phyloP scores from a whole-genome alignment of 2,888 invertebrate species.

The Nezara viridula region DNA sequence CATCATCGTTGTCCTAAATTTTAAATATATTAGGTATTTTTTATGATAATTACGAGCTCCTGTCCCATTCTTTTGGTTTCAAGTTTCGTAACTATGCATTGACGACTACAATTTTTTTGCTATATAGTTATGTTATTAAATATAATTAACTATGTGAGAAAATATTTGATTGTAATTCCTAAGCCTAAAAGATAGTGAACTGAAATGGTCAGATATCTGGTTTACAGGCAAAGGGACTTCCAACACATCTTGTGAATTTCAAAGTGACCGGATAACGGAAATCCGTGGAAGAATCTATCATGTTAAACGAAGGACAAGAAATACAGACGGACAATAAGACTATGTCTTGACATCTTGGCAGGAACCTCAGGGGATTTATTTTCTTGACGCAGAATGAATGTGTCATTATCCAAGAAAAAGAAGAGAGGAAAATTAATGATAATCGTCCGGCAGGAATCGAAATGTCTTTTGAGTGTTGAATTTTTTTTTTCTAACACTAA shows the following conservation, averaged over 20 bases:
- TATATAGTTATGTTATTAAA: no score
- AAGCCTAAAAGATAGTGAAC: no score
- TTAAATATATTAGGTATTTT: neutral
- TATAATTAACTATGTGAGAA: no score
- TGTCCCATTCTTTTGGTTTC: no score
- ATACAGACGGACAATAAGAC: neutral
- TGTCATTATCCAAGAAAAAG: neutral
- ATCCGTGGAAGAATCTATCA: conserved; percentile 20
- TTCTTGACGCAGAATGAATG: neutral
- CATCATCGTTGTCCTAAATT: neutral
- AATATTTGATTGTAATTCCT: no score
- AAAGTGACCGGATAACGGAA: conserved; percentile 24
- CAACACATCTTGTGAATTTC: neutral
- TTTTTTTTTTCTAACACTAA: no score
- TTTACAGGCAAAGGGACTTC: neutral
- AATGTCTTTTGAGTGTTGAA: neutral
- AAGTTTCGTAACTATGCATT: no score
- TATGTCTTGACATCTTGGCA: neutral
- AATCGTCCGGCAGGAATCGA: neutral
- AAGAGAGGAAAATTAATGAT: neutral
- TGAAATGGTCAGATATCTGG: no score
- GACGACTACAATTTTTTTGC: no score
- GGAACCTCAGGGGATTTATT: neutral
- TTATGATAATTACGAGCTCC: no score
- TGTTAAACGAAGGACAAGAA: neutral